Evolutionary conservation across 2,797 vertebrate genomes (phyloP).

Genomic region (Myiotriccus ornatus): DNA sequence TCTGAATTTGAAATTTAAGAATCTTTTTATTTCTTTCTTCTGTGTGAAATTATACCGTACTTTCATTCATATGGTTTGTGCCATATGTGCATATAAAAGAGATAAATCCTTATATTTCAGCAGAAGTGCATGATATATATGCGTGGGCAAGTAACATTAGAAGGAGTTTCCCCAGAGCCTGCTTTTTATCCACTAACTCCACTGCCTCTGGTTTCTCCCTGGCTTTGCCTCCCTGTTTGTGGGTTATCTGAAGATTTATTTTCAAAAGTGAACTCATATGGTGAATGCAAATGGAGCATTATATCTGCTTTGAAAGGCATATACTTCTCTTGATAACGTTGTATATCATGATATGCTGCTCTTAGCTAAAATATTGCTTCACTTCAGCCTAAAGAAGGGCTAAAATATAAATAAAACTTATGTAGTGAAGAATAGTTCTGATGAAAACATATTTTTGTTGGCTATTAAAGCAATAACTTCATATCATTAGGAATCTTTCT

Average conservation of each 20-base stretch:
- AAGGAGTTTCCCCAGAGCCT: slow-evolving; percentile 22
- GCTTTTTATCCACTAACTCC: neutral
- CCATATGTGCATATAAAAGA: neutral
- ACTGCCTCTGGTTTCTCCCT: slow-evolving; percentile 9
- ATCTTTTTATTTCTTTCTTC: neutral
- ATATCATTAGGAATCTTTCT: slow-evolving; percentile 27
- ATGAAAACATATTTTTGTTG: slow-evolving; percentile 37
- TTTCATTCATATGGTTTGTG: neutral
- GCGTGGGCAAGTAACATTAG: slow-evolving; percentile 1
- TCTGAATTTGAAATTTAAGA: neutral
- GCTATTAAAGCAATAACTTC: slow-evolving; percentile 25
- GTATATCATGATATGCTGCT: neutral
- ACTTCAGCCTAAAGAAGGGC: neutral
- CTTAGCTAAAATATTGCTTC: slow-evolving; percentile 39
- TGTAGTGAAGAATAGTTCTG: neutral
- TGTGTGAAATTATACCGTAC: neutral
- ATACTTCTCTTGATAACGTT: slow-evolving; percentile 8
- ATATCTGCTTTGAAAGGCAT: slow-evolving; percentile 41
- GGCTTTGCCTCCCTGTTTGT: slow-evolving; percentile 11
- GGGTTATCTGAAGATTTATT: slow-evolving; percentile 58
- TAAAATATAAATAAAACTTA: slow-evolving; percentile 54
- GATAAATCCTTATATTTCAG: slow-evolving; percentile 26
- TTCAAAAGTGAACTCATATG: slow-evolving; percentile 39
- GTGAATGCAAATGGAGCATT: slow-evolving; percentile 51
- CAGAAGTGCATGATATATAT: slow-evolving; percentile 38